Evolutionary conservation across 2,888 invertebrate genomes (phyloP), one percentile per base, ranked within the genome.

Genomic region (Drosophila stalkeri): DNA sequence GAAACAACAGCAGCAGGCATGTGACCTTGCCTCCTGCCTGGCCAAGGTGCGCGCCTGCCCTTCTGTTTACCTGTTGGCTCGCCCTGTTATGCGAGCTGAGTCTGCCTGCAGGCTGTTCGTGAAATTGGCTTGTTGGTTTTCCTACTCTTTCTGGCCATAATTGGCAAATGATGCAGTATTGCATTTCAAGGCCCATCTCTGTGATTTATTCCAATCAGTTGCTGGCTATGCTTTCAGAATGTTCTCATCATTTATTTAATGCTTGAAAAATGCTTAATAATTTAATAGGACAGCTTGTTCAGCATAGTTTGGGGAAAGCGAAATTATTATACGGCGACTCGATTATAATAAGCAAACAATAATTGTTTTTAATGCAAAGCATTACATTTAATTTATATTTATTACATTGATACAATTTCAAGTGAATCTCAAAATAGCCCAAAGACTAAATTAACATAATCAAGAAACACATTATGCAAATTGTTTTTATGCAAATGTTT

Each of bases 81-180:
- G 18, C 43, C 56, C 41, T 14, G 56, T 12, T 47, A 37, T 47
- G 18, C 43, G 60, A 52, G 46, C 3, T 35, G 51, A 35, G 59
- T 9, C 44, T 64, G 61, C 64, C 77, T 55, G 39, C 56, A 23
- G 64, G 64, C 44, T n/a, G 46, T 20, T 71, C 46, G 41, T 72
- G 56, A 20, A 47, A 65, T 75, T 61, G 74, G 56, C 52, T 67
- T 71, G 56, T 79, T 82, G 66, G 64, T 73, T 82, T 71, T 77
- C 23, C 37, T 39, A 27, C 55, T 55, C 39, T 18, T 59, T 70
- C 64, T 60, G 56, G 64, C 57, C 81, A 69, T 83, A 88, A 83
- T 80, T 77, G 80, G 89, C 77, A 83, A 89, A 86, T 89, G 81
- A 86, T 86, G 87, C 87, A 77, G 75, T 69, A 61, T 62, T 65